These are phyloP conservation scores for Rhamphomyia laevipes DNA, from an alignment of 2,888 invertebrate species.

Conservation along the genomic window DNA sequence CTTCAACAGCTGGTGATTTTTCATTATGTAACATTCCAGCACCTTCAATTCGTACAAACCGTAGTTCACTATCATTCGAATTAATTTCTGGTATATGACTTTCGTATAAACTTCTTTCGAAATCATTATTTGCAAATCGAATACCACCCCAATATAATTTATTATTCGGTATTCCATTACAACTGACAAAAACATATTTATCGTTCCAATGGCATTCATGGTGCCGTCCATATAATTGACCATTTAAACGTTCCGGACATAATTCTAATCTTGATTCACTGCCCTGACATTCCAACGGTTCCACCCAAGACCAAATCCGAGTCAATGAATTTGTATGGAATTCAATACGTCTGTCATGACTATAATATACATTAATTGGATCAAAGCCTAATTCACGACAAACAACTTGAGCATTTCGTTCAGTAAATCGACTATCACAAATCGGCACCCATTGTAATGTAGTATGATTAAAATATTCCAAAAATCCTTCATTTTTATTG, in stretches of 20 bases:
- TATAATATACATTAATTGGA: conserved; percentile 77
- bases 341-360: conserved; percentile 73
- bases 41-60: conserved; percentile 72
- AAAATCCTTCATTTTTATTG: conserved; percentile 64
- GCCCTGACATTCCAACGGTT: conserved; percentile 75
- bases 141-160: conserved; percentile 89
- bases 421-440: conserved; percentile 91
- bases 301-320: conserved; percentile 89
- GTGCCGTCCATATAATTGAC: conserved; percentile 73
- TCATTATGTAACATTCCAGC: conserved; percentile 95
- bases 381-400: conserved; percentile 88
- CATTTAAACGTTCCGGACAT: conserved; percentile 81
- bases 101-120: conserved; percentile 75
- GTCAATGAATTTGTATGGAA: conserved; percentile 80
- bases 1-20: conserved; percentile 83
- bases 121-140: conserved; percentile 78
- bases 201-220: conserved; percentile 84
- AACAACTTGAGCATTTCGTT: conserved; percentile 92
- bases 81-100: conserved; percentile 70
- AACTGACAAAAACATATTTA: conserved; percentile 86
- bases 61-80: conserved; percentile 72
- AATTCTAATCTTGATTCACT: conserved; percentile 65
- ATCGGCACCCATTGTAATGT: conserved; percentile 94
- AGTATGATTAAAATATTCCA: conserved; percentile 91
- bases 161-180: conserved; percentile 51